Conservation (phyloP, 2,113 vertebrate species). For the Suricata suricatta region DNA sequence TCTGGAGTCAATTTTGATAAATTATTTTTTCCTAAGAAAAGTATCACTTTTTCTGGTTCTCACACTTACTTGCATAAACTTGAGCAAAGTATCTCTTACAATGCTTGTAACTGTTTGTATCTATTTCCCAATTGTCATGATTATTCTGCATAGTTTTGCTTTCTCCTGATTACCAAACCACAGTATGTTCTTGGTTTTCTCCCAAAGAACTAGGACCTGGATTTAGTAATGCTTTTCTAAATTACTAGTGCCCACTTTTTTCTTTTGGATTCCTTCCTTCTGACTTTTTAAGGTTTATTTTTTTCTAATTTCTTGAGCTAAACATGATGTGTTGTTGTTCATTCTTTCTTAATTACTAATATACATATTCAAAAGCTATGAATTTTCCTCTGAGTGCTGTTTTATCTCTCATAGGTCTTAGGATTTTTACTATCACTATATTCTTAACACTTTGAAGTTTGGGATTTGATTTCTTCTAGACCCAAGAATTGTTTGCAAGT, state of each 20-base stretch:
- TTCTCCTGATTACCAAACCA: neutral
- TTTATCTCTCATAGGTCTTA: neutral
- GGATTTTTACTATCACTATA: neutral
- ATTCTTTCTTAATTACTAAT: neutral
- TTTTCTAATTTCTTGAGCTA: neutral
- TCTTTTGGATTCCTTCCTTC: neutral
- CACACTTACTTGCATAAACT: neutral
- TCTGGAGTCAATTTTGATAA: constrained; percentile 66
- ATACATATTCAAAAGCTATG: neutral
- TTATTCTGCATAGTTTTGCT: constrained; percentile 13
- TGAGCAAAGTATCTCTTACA: neutral
- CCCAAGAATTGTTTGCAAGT: neutral
- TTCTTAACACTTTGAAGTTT: neutral
- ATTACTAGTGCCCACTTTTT: neutral
- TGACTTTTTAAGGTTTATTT: neutral
- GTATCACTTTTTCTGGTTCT: constrained; percentile 20
- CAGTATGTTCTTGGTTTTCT: neutral
- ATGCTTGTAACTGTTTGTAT: neutral
- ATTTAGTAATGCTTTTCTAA: neutral
- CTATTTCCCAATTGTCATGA: constrained; percentile 11
- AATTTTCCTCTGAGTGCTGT: neutral
- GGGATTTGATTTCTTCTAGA: neutral
- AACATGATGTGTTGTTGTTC: neutral
- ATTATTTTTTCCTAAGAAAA: constrained; percentile 27
- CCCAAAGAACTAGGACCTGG: neutral